A percentile compares a stretch with the other conserved stretches of the same genome.
Evolutionary conservation across 2,113 vertebrate species (phyloP).

Genomic region (Oceanites oceanicus): DNA sequence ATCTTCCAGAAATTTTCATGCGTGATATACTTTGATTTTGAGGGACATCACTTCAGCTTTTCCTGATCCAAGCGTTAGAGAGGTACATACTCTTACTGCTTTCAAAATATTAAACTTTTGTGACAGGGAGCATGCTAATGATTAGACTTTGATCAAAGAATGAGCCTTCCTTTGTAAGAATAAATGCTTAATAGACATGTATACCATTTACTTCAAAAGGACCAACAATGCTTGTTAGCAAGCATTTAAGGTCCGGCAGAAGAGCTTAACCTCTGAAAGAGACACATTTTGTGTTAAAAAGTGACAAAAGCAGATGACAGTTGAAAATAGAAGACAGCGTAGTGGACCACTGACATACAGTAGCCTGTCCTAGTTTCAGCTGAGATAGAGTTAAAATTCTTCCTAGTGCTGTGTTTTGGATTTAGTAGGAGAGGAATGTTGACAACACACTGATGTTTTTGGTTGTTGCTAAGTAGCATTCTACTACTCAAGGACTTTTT

Average conservation of each 20-base stretch:
- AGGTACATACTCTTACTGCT: background rate
- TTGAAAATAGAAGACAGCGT: background rate
- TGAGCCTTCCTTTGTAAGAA: background rate
- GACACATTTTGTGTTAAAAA: background rate
- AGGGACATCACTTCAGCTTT: background rate
- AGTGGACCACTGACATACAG: background rate
- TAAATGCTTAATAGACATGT: fast-evolving
- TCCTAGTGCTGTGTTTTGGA: too few relatives aligned
- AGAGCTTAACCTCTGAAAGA: background rate
- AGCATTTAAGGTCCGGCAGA: background rate
- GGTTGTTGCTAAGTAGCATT: too few relatives aligned
- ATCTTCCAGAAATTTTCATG: background rate
- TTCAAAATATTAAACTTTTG: background rate
- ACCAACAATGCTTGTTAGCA: background rate
- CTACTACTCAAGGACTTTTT: too few relatives aligned
- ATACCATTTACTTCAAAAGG: background rate
- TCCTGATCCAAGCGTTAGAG: background rate
- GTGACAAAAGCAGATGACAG: background rate
- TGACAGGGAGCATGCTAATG: background rate
- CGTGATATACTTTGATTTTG: background rate
- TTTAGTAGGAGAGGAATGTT: too few relatives aligned
- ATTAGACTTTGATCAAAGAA: background rate
- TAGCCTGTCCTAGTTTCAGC: background rate
- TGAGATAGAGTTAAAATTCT: too few relatives aligned
- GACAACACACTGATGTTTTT: too few relatives aligned